Evolutionary conservation across 1,140 invertebrate species (phyloP).

Genomic region (Drosophila ironensis): DNA sequence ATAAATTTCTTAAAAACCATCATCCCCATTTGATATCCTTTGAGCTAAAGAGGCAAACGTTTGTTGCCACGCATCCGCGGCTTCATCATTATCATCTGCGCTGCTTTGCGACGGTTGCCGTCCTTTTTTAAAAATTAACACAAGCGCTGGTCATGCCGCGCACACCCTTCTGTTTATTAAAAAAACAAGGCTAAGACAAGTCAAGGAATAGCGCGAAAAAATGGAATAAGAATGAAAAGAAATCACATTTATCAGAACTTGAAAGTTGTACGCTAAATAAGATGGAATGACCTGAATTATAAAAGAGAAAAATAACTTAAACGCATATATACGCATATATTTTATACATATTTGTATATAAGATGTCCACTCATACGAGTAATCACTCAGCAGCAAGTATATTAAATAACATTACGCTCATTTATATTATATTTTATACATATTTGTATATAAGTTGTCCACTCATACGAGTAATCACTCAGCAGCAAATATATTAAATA

Average conservation of each 20-base stretch:
- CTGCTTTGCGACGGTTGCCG: constrained; percentile 63
- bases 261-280: constrained; percentile 57
- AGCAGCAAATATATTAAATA: too few species aligned
- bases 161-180: not conserved
- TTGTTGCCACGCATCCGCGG: constrained; percentile 26
- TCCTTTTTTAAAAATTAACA: constrained; percentile 71
- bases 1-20: not conserved
- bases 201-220: constrained; percentile 1
- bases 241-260: constrained; percentile 49
- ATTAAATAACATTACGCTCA: too few species aligned
- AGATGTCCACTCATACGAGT: too few species aligned
- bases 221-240: constrained; percentile 24
- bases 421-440: too few species aligned
- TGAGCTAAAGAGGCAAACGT: not conserved
- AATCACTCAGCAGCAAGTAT: too few species aligned
- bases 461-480: too few species aligned
- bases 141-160: constrained; percentile 39
- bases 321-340: too few species aligned
- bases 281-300: constrained; percentile 52
- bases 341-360: too few species aligned
- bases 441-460: too few species aligned
- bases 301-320: constrained; percentile 5
- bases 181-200: constrained; percentile 18
- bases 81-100: constrained; percentile 65
- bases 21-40: not conserved